Evolutionary conservation across 2,113 vertebrate species (phyloP).

Genomic region (Macrotis lagotis): DNA sequence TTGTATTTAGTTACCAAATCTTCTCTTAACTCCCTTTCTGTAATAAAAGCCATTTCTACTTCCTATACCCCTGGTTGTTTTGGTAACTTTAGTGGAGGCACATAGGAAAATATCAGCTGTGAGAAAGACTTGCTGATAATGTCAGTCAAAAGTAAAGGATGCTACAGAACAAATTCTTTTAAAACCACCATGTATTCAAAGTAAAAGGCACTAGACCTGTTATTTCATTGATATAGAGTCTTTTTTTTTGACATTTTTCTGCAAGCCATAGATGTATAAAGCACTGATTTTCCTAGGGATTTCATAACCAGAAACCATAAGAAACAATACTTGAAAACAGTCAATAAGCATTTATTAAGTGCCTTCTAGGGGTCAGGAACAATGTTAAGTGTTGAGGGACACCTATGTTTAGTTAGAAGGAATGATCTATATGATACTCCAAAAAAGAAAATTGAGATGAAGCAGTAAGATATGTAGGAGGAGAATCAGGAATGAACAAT

Average conservation of each 20-base stretch:
- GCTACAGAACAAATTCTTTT: not conserved
- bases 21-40: not conserved
- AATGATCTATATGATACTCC: not conserved
- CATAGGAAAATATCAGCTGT: not conserved
- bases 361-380: not conserved
- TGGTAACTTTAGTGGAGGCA: not conserved
- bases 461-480: not conserved
- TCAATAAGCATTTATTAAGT: too few relatives aligned
- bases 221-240: not conserved
- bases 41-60: not conserved
- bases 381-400: too few relatives aligned
- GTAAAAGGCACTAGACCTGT: not conserved
- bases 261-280: not conserved
- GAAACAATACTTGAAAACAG: too few relatives aligned
- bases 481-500: not conserved
- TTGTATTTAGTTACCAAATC: not conserved
- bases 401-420: not conserved
- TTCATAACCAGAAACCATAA: too few relatives aligned
- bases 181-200: not conserved
- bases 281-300: too few relatives aligned
- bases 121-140: not conserved
- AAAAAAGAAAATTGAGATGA: not conserved
- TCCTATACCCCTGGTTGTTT: not conserved
- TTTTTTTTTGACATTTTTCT: not conserved
- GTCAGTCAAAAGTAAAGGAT: not conserved